phyloP scores from a whole-genome alignment of 2,797 vertebrate genomes.

The Odontamblyopus rebecca region DNA sequence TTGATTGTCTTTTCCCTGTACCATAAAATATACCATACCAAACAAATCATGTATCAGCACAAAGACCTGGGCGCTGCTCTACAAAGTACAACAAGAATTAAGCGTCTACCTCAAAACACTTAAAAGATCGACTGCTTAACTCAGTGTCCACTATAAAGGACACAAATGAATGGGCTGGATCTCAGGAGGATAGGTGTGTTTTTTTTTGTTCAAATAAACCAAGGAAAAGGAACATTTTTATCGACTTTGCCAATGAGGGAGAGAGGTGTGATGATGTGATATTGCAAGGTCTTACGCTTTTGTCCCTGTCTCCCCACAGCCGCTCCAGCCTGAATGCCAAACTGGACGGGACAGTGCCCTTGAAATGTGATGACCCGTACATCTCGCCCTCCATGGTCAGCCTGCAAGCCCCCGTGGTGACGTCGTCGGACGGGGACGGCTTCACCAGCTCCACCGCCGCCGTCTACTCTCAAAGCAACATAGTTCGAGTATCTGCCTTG shows the following conservation, averaged over 20 bases:
- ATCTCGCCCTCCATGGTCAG: constrained; percentile 97
- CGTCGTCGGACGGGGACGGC: constrained; percentile 86
- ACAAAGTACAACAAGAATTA: too few species aligned
- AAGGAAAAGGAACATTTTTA: constrained; percentile 7
- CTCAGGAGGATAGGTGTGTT: neutral
- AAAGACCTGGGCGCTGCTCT: too few species aligned
- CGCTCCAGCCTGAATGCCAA: constrained; percentile 98
- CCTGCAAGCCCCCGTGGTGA: constrained; percentile 89
- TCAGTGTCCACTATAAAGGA: neutral
- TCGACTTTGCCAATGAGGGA: constrained; percentile 2
- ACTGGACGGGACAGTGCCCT: constrained; percentile 90
- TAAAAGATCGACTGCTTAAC: too few species aligned
- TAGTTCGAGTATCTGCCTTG: constrained; percentile 98
- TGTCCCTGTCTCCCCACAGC: constrained; percentile 66
- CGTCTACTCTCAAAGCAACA: constrained; percentile 92
- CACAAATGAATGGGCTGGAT: too few species aligned
- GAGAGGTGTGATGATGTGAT: constrained; percentile 14
- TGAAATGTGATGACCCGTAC: constrained; percentile 94
- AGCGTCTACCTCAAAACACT: too few species aligned
- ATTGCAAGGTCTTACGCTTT: constrained; percentile 36
- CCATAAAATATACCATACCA: too few species aligned
- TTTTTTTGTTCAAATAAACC: neutral
- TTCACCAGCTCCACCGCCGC: constrained; percentile 81
- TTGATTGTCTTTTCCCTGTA: too few species aligned
- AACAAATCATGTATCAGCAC: too few species aligned